A percentile compares a stretch with the other conserved stretches of the same genome.
These are phyloP conservation scores for Ammodytes dubius DNA, from an alignment of 2,113 vertebrate genomes.

Conservation along the genomic window DNA sequence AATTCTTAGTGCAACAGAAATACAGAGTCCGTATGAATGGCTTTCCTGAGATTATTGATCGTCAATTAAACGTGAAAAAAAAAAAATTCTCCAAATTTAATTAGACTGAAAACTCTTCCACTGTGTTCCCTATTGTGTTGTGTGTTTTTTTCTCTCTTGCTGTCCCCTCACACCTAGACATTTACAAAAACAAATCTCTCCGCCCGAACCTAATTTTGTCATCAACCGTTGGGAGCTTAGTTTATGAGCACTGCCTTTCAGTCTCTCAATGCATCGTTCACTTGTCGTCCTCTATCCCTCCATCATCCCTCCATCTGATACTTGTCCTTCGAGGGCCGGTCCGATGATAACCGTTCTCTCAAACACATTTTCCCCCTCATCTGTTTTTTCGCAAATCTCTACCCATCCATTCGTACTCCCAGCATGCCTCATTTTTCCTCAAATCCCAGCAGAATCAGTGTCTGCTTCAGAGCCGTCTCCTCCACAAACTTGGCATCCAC, in stretches of 20 bases:
- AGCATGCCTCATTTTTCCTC: constrained; percentile 75
- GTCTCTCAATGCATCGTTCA: constrained; percentile 47
- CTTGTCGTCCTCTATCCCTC: constrained; percentile 30
- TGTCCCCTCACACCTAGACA: not conserved
- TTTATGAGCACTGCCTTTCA: constrained; percentile 62
- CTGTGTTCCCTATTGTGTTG: not conserved
- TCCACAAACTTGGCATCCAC: constrained; percentile 92
- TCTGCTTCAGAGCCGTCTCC: constrained; percentile 93
- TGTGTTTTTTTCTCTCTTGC: not conserved
- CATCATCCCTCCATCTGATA: constrained; percentile 55
- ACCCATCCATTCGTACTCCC: constrained; percentile 36
- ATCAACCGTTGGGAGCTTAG: constrained; percentile 47
- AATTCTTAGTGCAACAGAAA: constrained; percentile 1
- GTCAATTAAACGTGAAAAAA: not conserved
- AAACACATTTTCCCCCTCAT: constrained; percentile 54
- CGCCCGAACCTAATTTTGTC: constrained; percentile 45
- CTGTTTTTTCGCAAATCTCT: constrained; percentile 15
- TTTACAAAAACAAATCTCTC: not conserved
- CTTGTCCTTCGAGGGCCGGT: constrained; percentile 82
- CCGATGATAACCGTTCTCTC: constrained; percentile 58
- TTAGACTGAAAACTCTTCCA: not conserved
- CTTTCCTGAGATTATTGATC: constrained; percentile 46
- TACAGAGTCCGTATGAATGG: constrained; percentile 17
- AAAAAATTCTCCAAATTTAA: constrained; percentile 8
- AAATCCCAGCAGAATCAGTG: constrained; percentile 84